Evolutionary conservation across 2,888 invertebrate genomes (phyloP).

Genomic region (Alcis repandata): DNA sequence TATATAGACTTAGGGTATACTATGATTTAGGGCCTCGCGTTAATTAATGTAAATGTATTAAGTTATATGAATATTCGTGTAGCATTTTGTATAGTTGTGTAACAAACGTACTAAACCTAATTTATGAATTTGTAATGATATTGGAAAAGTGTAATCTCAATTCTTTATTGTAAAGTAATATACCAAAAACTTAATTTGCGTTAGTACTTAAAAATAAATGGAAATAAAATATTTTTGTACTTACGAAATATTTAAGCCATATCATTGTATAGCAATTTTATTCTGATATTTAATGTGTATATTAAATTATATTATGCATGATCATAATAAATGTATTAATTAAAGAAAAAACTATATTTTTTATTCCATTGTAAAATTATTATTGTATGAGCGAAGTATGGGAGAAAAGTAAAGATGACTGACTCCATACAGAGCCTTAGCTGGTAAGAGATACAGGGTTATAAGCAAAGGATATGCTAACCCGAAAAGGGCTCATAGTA

Average conservation of each 20-base stretch:
- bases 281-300: conserved; percentile 57
- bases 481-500: too few species aligned
- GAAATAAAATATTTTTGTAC: conserved; percentile 63
- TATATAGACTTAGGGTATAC: not conserved
- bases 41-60: too few species aligned
- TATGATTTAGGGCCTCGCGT: too few species aligned
- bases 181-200: conserved; percentile 39
- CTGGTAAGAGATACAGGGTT: too few species aligned
- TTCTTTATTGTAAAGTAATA: not conserved
- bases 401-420: too few species aligned
- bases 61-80: too few species aligned
- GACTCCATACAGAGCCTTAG: too few species aligned
- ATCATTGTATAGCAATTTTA: conserved; percentile 52
- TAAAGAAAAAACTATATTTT: too few species aligned
- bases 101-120: not conserved
- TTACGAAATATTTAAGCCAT: conserved; percentile 56
- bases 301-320: conserved; percentile 32
- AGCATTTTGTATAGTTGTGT: too few species aligned
- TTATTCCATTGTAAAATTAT: too few species aligned
- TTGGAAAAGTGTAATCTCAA: conserved; percentile 25
- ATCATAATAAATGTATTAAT: conserved; percentile 41
- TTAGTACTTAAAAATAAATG: conserved; percentile 43
- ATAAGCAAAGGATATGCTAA: too few species aligned
- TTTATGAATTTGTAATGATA: conserved; percentile 3
- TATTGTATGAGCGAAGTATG: too few species aligned